phyloP scores from a whole-genome alignment of 2,797 vertebrate genomes.

The Hafferia zeledoni region DNA sequence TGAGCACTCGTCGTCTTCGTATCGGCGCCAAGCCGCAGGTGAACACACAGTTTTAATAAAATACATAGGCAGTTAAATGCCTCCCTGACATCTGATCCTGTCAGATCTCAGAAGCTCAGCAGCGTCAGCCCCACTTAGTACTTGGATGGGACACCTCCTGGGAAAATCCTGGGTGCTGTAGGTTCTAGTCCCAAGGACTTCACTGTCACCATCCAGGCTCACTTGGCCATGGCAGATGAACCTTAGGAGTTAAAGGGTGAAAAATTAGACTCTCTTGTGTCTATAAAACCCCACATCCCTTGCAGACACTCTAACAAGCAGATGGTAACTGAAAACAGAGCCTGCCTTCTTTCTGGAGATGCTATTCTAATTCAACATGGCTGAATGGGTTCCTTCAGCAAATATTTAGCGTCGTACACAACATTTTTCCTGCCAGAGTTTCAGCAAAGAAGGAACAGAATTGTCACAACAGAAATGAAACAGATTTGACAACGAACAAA shows the following conservation, averaged over 20 bases:
- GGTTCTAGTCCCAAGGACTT: too few species aligned
- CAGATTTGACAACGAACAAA: background rate
- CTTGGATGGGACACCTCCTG: too few species aligned
- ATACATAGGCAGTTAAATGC: background rate
- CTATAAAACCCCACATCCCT: background rate
- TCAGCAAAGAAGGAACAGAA: constrained; percentile 5
- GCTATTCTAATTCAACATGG: constrained; percentile 3
- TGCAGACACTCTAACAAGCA: background rate
- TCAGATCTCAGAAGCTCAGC: too few species aligned
- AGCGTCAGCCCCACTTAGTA: too few species aligned
- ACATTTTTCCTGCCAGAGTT: constrained; percentile 27
- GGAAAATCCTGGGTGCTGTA: too few species aligned
- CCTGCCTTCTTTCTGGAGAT: constrained; percentile 16
- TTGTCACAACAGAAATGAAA: constrained; percentile 45
- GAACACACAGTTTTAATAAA: background rate
- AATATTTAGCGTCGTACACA: constrained; percentile 9
- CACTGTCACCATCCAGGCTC: too few species aligned
- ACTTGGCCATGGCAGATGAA: too few species aligned
- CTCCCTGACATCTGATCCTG: too few species aligned
- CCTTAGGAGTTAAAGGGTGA: background rate
- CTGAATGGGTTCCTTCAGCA: constrained; percentile 21
- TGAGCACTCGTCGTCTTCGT: fast-evolving
- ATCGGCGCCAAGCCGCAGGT: background rate
- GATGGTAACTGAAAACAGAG: constrained; percentile 23
- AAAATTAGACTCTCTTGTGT: background rate